phyloP scores from a whole-genome alignment of 2,888 invertebrate genomes.

The Halocaridina rubra region DNA sequence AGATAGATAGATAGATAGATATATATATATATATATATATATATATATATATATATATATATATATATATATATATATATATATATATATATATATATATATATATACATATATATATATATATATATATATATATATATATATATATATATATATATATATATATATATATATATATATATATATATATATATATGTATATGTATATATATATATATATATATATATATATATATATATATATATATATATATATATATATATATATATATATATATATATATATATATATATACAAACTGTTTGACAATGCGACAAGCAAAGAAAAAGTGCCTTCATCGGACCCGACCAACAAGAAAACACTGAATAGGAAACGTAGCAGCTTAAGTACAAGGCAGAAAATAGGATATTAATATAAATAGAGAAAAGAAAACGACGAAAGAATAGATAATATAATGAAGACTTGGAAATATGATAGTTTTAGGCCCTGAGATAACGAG shows the following conservation, averaged over 20 bases:
- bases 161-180: conserved; percentile 18
- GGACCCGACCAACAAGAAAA: no score
- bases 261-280: conserved; percentile 12
- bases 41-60: neutral
- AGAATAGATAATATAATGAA: no score
- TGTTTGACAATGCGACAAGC: no score
- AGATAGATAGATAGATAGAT: neutral
- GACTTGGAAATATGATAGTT: no score
- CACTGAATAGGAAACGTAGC: no score
- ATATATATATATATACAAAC: conserved; percentile 1
- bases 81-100: neutral
- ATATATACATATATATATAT: conserved; percentile 18
- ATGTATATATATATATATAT: conserved; percentile 6
- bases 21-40: neutral
- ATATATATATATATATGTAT: conserved; percentile 21
- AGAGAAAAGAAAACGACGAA: no score
- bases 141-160: conserved; percentile 11
- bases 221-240: conserved; percentile 26
- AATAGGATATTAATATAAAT: no score
- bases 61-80: neutral
- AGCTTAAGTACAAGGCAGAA: no score
- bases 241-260: conserved; percentile 31
- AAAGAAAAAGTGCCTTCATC: no score
- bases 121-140: conserved; percentile 25
- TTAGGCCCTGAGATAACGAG: no score